These are phyloP conservation scores for Lysandra bellargus DNA, from an alignment of 2,888 invertebrate species.

Conservation along the genomic window DNA sequence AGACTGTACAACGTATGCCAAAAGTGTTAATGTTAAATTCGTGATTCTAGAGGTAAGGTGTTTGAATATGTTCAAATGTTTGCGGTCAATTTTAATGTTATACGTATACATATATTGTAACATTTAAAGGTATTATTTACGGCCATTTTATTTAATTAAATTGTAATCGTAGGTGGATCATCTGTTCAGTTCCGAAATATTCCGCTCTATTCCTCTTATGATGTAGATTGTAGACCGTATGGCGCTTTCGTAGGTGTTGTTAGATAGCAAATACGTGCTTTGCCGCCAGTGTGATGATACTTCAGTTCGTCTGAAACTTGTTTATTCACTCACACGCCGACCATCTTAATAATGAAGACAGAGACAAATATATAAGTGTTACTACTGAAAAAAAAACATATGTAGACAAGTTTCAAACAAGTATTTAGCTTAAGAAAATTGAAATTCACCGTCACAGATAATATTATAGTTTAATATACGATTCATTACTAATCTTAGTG, in stretches of 20 bases:
- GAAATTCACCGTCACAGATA: background rate
- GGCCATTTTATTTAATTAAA: slow-evolving; percentile 30
- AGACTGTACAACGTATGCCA: slow-evolving; percentile 35
- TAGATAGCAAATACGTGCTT: background rate
- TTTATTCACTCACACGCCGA: background rate
- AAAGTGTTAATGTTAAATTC: slow-evolving; percentile 33
- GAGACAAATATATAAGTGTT: background rate
- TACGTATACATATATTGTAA: slow-evolving; percentile 24
- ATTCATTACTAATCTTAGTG: slow-evolving; percentile 14
- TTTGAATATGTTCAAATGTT: slow-evolving; percentile 11
- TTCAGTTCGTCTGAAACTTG: background rate
- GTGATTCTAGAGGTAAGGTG: slow-evolving; percentile 33
- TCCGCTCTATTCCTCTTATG: background rate
- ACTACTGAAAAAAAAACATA: background rate
- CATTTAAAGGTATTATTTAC: slow-evolving; percentile 25
- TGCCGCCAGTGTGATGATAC: background rate
- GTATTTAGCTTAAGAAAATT: background rate
- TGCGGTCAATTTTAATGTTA: slow-evolving; percentile 27
- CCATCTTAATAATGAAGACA: background rate
- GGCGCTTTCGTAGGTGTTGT: background rate
- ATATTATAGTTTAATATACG: background rate
- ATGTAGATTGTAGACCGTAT: background rate
- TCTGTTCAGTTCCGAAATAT: background rate
- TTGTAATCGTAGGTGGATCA: background rate
- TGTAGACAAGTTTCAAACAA: background rate